These are phyloP conservation scores for Sebastes kiyomatsui DNA, from an alignment of 2,797 vertebrate genomes.

Conservation along the genomic window DNA sequence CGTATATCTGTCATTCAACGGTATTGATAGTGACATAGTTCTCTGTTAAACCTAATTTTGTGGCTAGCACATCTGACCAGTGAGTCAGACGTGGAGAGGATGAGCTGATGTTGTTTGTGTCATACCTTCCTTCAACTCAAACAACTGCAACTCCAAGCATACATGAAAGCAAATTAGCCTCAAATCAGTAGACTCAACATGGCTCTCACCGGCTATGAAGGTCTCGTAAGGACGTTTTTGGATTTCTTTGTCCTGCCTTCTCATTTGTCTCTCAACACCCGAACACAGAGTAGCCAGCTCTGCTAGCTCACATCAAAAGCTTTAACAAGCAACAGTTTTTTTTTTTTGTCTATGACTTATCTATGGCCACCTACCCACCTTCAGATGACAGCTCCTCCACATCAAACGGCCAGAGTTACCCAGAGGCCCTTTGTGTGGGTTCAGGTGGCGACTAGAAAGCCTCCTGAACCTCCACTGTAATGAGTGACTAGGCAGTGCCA, in stretches of 20 bases:
- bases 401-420: constrained; percentile 77
- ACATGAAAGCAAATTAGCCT: constrained; percentile 3
- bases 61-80: not conserved
- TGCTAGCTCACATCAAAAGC: constrained; percentile 66
- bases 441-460: constrained; percentile 69
- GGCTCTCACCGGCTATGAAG: not conserved
- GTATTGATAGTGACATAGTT: not conserved
- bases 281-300: constrained; percentile 1
- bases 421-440: constrained; percentile 75
- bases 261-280: constrained; percentile 62
- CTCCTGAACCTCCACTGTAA: constrained; percentile 61
- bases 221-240: not conserved
- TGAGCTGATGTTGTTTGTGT: not conserved
- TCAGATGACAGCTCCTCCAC: constrained; percentile 69
- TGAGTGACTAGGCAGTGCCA: constrained; percentile 70
- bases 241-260: constrained; percentile 2
- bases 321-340: constrained; percentile 33
- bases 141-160: not conserved
- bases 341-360: constrained; percentile 47
- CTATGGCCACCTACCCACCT: constrained; percentile 42
- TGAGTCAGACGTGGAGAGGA: not conserved
- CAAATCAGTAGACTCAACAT: not conserved
- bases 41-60: no score
- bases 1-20: not conserved
- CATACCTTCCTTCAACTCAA: not conserved